Conservation (phyloP, 2,113 vertebrate species). For the Clarias magur region DNA sequence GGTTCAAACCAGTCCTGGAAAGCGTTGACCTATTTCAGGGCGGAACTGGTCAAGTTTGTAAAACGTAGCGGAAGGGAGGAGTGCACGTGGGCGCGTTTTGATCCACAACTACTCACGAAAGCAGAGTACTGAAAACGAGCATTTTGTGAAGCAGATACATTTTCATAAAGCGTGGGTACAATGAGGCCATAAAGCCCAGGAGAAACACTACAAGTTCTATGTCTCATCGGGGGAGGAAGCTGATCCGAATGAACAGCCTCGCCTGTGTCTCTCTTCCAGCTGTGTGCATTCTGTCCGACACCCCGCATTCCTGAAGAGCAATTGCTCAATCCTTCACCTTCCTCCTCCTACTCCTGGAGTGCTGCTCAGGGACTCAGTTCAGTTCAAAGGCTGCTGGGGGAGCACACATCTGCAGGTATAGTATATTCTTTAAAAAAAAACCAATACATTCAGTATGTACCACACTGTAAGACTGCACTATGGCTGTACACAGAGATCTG, state of each 20-base stretch:
- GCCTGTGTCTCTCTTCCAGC: conserved; percentile 67
- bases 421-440: conserved; percentile 54
- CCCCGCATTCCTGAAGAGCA: conserved; percentile 72
- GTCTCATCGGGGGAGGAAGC: conserved; percentile 52
- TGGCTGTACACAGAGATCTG: conserved; percentile 6
- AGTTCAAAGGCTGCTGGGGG: conserved; percentile 20
- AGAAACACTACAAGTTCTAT: conserved; percentile 52
- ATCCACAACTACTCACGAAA: conserved; percentile 17
- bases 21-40: conserved; percentile 36
- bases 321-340: conserved; percentile 74
- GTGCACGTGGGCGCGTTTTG: conserved; percentile 13
- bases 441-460: background rate
- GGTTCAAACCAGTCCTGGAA: conserved; percentile 31
- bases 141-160: conserved; percentile 66
- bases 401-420: conserved; percentile 27
- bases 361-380: conserved; percentile 23
- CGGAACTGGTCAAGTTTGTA: conserved; percentile 29
- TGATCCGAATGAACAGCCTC: conserved; percentile 68
- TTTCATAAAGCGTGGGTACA: conserved; percentile 67
- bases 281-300: conserved; percentile 68
- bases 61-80: conserved; percentile 6
- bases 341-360: conserved; percentile 58
- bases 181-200: conserved; percentile 41
- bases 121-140: conserved; percentile 55
- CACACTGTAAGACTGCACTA: background rate